These are phyloP conservation scores for Thermophis baileyi DNA, from an alignment of 2,113 vertebrate genomes.

Conservation along the genomic window DNA sequence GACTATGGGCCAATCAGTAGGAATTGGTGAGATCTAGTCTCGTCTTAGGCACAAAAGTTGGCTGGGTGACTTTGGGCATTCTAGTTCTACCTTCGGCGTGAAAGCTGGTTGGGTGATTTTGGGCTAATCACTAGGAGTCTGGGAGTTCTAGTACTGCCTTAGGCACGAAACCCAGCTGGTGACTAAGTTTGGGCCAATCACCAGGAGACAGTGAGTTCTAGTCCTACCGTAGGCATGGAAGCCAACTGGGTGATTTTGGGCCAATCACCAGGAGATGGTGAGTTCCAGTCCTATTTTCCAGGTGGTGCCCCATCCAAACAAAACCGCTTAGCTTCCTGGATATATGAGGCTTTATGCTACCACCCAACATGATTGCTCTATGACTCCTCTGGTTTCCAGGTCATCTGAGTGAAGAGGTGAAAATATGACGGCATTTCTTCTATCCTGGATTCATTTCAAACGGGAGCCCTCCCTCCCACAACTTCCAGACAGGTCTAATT, in stretches of 20 bases:
- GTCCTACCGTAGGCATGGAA: no score
- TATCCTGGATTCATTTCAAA: background rate
- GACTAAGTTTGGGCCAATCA: no score
- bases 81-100: accelerated
- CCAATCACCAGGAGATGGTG: no score
- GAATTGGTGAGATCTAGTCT: no score
- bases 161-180: no score
- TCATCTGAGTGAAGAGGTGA: background rate
- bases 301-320: background rate
- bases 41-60: no score
- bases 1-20: no score
- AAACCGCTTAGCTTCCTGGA: background rate
- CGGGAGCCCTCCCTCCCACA: background rate
- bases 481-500: background rate
- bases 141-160: no score
- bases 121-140: no score
- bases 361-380: background rate
- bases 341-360: background rate
- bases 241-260: no score
- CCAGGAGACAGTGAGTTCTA: no score
- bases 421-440: background rate
- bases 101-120: background rate
- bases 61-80: no score
- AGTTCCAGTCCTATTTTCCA: background rate
- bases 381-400: background rate